Conservation (phyloP, 2,113 vertebrate species). For the Heterochromis multidens region DNA sequence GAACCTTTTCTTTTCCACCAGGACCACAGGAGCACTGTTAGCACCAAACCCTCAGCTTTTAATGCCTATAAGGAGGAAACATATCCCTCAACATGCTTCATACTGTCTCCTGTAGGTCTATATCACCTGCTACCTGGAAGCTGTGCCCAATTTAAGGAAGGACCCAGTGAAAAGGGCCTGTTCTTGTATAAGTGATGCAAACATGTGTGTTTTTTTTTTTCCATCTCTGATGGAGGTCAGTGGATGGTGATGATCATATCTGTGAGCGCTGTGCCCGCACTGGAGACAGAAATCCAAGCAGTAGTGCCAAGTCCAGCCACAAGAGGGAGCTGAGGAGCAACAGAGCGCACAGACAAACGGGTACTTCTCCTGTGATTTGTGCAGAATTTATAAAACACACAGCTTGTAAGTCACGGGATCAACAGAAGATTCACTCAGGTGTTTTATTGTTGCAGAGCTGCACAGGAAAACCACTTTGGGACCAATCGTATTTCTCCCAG, state of each 20-base stretch:
- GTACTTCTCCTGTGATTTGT: neutral
- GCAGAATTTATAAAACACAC: neutral
- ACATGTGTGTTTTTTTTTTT: neutral
- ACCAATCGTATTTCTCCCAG: constrained; percentile 8
- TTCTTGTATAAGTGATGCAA: neutral
- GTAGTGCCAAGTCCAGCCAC: neutral
- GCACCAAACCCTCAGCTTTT: neutral
- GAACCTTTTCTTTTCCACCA: constrained; percentile 38
- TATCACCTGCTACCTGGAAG: constrained; percentile 34
- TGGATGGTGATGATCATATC: neutral
- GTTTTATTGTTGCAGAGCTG: constrained; percentile 22
- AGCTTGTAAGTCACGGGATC: neutral
- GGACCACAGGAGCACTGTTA: constrained; percentile 21
- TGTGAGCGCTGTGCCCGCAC: constrained; percentile 14
- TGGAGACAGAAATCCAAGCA: neutral
- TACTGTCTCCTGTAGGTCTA: constrained; percentile 25
- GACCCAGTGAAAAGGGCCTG: neutral
- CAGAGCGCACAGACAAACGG: neutral
- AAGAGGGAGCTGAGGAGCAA: constrained; percentile 18
- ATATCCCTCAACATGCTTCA: neutral
- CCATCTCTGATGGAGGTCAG: constrained; percentile 4
- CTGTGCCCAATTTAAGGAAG: neutral
- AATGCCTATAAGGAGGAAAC: neutral
- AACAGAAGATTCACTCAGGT: neutral
- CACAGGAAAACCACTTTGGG: neutral